A percentile compares a stretch with the other conserved stretches of the same genome.
phyloP scores from a whole-genome alignment of 2,888 invertebrate genomes.

The Xestia c-nigrum region DNA sequence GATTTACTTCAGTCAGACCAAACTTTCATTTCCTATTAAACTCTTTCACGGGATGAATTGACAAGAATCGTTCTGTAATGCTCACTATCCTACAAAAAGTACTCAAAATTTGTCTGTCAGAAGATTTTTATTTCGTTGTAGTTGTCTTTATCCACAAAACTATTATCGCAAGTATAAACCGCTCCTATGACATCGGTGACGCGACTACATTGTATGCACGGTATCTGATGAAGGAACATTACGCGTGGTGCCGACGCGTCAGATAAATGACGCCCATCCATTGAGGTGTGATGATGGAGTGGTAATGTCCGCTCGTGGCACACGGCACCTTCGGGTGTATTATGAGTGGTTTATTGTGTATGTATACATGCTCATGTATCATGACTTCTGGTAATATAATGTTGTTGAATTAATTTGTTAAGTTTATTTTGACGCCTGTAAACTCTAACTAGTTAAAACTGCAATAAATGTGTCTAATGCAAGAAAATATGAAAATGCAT shows the following conservation, averaged over 20 bases:
- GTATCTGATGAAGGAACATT: conserved; percentile 38
- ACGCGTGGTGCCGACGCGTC: conserved; percentile 32
- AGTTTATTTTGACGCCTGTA: background rate
- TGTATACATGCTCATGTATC: background rate
- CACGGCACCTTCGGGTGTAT: conserved; percentile 14
- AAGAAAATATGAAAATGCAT: background rate
- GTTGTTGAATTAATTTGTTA: background rate
- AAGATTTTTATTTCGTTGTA: background rate
- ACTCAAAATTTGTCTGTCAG: background rate
- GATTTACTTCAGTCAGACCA: background rate
- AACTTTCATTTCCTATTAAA: background rate
- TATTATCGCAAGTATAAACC: conserved; percentile 4
- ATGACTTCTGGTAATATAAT: background rate
- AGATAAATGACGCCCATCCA: conserved; percentile 60
- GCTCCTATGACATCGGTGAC: conserved; percentile 19
- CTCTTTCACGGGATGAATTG: background rate
- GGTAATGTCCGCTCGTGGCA: conserved; percentile 49
- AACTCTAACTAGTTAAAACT: background rate
- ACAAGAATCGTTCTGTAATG: background rate
- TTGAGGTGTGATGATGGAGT: conserved; percentile 58
- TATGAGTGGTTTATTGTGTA: background rate
- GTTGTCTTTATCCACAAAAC: conserved; percentile 2
- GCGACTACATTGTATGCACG: conserved; percentile 28
- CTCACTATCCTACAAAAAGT: background rate
- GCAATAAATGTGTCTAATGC: background rate